Evolutionary conservation across 35 echinoderm and acorn worm species (phyloP).

Genomic region (Ophioderma brevispina): DNA sequence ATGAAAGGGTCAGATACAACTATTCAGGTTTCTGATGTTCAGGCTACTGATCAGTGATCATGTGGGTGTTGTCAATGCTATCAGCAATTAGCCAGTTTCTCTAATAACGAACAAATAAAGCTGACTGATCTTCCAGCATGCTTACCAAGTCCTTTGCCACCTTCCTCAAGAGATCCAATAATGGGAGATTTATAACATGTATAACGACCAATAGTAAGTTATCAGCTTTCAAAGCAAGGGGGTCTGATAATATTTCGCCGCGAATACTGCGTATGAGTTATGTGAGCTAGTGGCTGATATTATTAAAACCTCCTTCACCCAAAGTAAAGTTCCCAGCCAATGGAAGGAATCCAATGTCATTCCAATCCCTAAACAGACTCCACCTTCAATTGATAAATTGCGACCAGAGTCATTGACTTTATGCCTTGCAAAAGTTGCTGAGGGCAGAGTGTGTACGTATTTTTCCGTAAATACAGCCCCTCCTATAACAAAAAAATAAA

Average conservation of each 20-base stretch:
- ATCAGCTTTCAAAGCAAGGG: background rate
- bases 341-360: constrained; percentile 25
- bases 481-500: too few species aligned
- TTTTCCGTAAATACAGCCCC: too few species aligned
- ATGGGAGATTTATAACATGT: constrained; percentile 39
- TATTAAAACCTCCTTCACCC: constrained; percentile 11
- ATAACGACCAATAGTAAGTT: constrained; percentile 16
- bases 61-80: background rate
- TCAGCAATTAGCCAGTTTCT: background rate
- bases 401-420: too few species aligned
- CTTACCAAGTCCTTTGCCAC: background rate
- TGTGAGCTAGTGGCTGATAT: background rate
- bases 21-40: background rate
- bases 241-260: constrained; percentile 34
- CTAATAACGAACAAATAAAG: background rate
- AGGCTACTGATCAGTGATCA: background rate
- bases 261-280: constrained; percentile 23
- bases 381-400: constrained; percentile 20
- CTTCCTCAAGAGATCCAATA: background rate
- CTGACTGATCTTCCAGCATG: background rate
- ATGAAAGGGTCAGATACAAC: constrained; percentile 1
- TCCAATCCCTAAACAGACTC: constrained; percentile 30
- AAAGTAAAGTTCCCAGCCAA: constrained; percentile 16
- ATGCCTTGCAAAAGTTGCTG: too few species aligned
- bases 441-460: too few species aligned